These are phyloP conservation scores for Oceanodroma leucorhoa DNA, from an alignment of 2,797 vertebrate genomes.

Conservation along the genomic window DNA sequence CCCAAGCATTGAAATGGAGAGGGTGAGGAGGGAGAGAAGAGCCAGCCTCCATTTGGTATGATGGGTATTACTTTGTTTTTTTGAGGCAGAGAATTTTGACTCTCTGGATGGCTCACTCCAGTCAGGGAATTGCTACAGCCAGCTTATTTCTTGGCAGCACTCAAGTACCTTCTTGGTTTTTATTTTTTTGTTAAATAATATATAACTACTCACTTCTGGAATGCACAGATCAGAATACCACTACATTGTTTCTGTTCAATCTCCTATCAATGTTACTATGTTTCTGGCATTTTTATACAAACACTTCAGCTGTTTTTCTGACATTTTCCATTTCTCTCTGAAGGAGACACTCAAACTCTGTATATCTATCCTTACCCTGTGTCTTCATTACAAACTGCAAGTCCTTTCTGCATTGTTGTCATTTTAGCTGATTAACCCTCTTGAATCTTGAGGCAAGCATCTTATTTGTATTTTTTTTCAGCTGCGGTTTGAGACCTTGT, in stretches of 20 bases:
- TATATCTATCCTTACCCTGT: not conserved
- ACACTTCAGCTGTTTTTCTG: not conserved
- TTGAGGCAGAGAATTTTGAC: not conserved
- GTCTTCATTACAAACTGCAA: not conserved
- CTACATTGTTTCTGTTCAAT: not conserved
- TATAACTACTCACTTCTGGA: not conserved
- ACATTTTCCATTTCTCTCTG: not conserved
- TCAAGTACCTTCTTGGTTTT: not conserved
- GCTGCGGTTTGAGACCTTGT: not conserved
- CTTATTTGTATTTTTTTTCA: not conserved
- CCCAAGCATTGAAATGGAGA: rapidly evolving
- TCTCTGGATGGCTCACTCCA: not conserved
- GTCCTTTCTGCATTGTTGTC: not conserved
- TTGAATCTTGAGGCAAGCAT: not conserved
- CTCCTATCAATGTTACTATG: not conserved
- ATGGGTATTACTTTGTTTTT: not conserved
- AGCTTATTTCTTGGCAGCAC: not conserved
- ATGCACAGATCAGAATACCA: not conserved
- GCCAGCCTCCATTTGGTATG: not conserved
- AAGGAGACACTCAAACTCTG: not conserved
- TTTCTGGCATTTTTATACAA: not conserved
- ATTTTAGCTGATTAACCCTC: not conserved
- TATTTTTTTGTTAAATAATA: not conserved
- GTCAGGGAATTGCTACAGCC: not conserved
- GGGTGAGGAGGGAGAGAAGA: not conserved